Evolutionary conservation across 2,797 vertebrate genomes (phyloP), one percentile per base, ranked within the genome.

Genomic region (Kryptopterus vitreolus): DNA sequence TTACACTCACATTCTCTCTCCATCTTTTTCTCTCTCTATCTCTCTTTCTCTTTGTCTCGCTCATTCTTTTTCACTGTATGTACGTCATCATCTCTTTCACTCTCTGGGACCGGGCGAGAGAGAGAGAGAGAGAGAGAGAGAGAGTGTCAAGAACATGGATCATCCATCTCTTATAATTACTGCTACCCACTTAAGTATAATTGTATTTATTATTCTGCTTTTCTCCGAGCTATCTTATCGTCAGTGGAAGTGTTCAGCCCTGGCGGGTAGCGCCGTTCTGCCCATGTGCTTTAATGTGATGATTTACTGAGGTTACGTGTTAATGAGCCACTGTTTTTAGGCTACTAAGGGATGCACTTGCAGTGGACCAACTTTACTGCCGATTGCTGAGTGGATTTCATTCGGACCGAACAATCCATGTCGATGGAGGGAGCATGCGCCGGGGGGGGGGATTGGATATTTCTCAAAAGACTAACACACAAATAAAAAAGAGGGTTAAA

Each of bases 301-400:
- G 62, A 82, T 79, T 79, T 61, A 46, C 43, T 53, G 43, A 79
- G 43, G 81, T 74, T 76, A 65, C 69, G 81, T 75, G 76, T 43
- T 82, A 82, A 79, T 69, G 53, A 79, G 71, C 22, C 69, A 65
- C 75, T 65, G 81, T 73, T 79, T 78, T 82, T 57, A 43, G n/a
- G 20, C 71, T 61, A 46, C 33, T 57, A 48, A 80, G 61, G n/a
- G 43, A 31, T 33, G 59, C 33, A 43, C 59, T 65, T 63, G 62
- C 55, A 24, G 63, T 35, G 61, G 61, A 61, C 52, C 76, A 70
- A 78, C 76, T 68, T n/a, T 78, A 65, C 4, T 72, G 61, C 38
- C 38, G 59, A 59, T 57, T 52, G 76, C n/a, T 52, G 52, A 78
- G 76, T 68, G 61, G 62, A 31, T 48, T 75, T 78, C 18, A 50